phyloP scores from a whole-genome alignment of 2,888 invertebrate species.

The Chrysolina americana region DNA sequence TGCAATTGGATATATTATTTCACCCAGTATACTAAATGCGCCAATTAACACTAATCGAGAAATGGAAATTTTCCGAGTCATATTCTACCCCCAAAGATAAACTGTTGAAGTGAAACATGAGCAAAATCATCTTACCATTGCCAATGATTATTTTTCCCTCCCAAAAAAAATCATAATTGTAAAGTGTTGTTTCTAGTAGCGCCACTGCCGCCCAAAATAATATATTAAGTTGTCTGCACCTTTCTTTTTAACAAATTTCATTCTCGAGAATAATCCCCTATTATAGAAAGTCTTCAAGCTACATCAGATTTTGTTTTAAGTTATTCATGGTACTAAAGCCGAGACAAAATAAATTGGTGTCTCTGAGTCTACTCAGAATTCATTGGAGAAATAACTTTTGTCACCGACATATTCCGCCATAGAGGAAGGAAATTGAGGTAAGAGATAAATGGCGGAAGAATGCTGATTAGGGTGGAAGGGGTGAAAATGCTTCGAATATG shows the following conservation, averaged over 20 bases:
- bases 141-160: too few relatives aligned
- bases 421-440: conserved; percentile 41
- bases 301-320: conserved; percentile 46
- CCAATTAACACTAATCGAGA: too few relatives aligned
- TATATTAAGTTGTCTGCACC: conserved; percentile 48
- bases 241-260: conserved; percentile 45
- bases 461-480: conserved; percentile 25
- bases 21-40: too few relatives aligned
- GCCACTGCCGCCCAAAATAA: conserved; percentile 42
- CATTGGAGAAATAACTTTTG: conserved; percentile 41
- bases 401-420: conserved; percentile 40
- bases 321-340: conserved; percentile 42
- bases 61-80: too few relatives aligned
- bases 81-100: too few relatives aligned
- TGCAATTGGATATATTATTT: too few relatives aligned
- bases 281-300: conserved; percentile 45
- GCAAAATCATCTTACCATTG: too few relatives aligned
- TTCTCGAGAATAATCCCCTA: conserved; percentile 41
- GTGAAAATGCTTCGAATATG: not conserved
- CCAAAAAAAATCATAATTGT: too few relatives aligned
- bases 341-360: conserved; percentile 43
- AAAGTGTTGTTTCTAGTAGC: not conserved
- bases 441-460: conserved; percentile 25
- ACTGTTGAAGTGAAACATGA: too few relatives aligned
- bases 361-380: conserved; percentile 38